Evolutionary conservation across 1,140 invertebrate species (phyloP), one percentile per base, ranked within the genome.

Genomic region (Tachypleus tridentatus): DNA sequence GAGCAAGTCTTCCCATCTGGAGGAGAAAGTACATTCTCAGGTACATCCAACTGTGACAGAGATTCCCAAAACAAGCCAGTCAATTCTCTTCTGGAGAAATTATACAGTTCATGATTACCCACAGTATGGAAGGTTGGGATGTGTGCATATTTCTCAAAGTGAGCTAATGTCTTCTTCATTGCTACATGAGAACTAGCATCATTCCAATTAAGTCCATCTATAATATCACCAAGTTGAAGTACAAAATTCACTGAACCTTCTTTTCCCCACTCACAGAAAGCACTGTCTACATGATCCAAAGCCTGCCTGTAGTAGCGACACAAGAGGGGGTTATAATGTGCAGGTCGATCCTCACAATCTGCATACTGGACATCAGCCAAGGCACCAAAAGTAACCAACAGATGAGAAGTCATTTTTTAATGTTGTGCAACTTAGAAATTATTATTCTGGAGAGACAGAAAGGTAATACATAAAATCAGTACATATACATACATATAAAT

Each of bases 91-190:
- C 73, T 67, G 6, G 60, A 65, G 60, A 77, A 75, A 70, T 78
- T 79, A 66, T 78, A 78, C 3, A 78, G 67, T 69, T 79, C 77
- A 68, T 78, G 77, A 67, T 79, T 78, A 29, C 77, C 77, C 51
- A 74, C 70, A 4, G 75, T 65, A 66, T 77, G 76, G 63, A 73
- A 76, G 2, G 74, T 69, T 6, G 74, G 71, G 61, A 74, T 71
- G 4, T 61, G 51, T 49, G 70, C 50, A 64, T 70, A 64, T 49
- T 67, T 51, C 58, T 70, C 69, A 67, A 73, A 70, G 53, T 62
- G 53, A n/a, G 53, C 57, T 11, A 70, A 50, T 7, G 66, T 68
- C 47, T 60, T 59, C 8, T 57, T 48, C 4, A 72, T 59, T 48
- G 70, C 64, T 49, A 9, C 52, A n/a, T 54, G 52, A 7, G 70